These are phyloP conservation scores for Pristis pectinata DNA, from an alignment of 2,797 vertebrate species.

Conservation along the genomic window DNA sequence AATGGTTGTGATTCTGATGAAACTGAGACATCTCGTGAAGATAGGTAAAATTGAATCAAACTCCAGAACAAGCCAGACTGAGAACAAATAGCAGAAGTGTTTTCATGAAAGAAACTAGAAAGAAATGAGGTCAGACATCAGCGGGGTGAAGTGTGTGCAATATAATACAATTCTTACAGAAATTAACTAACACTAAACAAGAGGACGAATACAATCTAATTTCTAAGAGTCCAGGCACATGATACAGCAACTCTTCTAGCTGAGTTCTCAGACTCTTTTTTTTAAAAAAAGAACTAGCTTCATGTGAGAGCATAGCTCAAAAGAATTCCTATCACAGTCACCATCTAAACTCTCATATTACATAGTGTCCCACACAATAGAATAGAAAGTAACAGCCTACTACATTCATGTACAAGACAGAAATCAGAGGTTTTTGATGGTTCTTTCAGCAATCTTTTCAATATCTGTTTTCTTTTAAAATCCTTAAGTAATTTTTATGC, in stretches of 20 bases:
- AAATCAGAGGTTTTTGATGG: constrained; percentile 56
- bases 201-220: constrained; percentile 43
- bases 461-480: neutral
- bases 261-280: constrained; percentile 44
- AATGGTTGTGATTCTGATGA: neutral
- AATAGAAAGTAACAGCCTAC: constrained; percentile 63
- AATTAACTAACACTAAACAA: constrained; percentile 28
- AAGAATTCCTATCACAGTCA: constrained; percentile 36
- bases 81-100: neutral
- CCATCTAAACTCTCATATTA: constrained; percentile 60
- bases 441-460: constrained; percentile 63
- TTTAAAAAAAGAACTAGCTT: constrained; percentile 14
- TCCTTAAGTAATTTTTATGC: neutral
- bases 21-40: neutral
- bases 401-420: neutral
- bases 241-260: constrained; percentile 49
- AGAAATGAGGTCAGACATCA: constrained; percentile 8
- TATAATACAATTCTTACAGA: constrained; percentile 14
- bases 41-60: neutral
- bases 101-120: neutral
- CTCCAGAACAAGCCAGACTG: neutral
- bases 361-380: constrained; percentile 57
- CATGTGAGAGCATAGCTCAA: constrained; percentile 36
- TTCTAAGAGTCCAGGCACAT: constrained; percentile 54
- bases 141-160: neutral